Percentiles rank a stretch among this genome's conserved stretches.
These are phyloP conservation scores for Dicycla oo DNA, from an alignment of 2,888 invertebrate genomes.

Conservation along the genomic window DNA sequence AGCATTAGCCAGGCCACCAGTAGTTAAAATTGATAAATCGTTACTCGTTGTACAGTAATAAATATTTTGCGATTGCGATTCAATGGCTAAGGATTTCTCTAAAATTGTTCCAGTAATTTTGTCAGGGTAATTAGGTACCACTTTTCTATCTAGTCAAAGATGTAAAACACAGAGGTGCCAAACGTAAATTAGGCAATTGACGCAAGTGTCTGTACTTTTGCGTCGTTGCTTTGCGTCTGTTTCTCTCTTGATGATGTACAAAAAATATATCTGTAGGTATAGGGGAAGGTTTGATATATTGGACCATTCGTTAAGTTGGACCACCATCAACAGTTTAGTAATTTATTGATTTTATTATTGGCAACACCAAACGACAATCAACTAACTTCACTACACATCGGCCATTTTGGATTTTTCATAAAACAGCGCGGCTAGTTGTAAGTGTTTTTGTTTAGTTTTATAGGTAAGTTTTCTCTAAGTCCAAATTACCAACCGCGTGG, in stretches of 20 bases:
- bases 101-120: not conserved
- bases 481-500: too few species aligned
- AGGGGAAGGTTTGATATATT: too few species aligned
- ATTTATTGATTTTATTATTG: too few species aligned
- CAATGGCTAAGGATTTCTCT: not conserved
- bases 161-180: not conserved
- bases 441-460: too few species aligned
- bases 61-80: not conserved
- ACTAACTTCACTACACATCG: too few species aligned
- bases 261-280: not conserved
- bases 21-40: not conserved
- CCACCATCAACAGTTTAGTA: too few species aligned
- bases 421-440: too few species aligned
- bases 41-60: not conserved
- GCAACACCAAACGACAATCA: too few species aligned
- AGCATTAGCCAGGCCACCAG: not conserved
- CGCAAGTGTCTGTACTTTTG: slow-evolving; percentile 1
- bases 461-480: too few species aligned
- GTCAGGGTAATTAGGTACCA: not conserved
- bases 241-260: not conserved
- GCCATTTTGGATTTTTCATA: too few species aligned
- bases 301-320: too few species aligned
- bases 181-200: slow-evolving; percentile 10
- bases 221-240: not conserved
- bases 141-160: not conserved